Evolutionary conservation across 2,797 vertebrate species (phyloP).

Genomic region (Austrolebias charrua): DNA sequence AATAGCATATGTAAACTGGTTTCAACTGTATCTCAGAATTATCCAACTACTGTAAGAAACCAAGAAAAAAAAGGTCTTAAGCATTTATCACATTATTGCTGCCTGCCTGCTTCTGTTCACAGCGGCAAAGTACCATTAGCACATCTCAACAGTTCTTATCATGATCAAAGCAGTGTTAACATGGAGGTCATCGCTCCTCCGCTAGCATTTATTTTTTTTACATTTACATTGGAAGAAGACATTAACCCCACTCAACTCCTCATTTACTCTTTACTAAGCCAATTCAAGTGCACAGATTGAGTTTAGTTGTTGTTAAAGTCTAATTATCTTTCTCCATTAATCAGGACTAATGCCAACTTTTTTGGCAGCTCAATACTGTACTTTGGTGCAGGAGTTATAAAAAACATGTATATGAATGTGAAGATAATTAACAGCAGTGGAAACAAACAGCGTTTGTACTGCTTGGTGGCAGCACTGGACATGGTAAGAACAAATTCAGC

Average conservation of each 20-base stretch:
- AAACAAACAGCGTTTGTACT: slow-evolving; percentile 19
- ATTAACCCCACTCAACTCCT: slow-evolving; percentile 66
- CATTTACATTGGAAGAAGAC: slow-evolving; percentile 66
- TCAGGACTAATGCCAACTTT: slow-evolving; percentile 66
- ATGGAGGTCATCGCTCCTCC: slow-evolving; percentile 46
- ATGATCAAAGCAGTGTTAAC: slow-evolving; percentile 52
- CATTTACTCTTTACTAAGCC: slow-evolving; percentile 40
- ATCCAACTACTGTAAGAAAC: slow-evolving; percentile 10
- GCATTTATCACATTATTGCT: slow-evolving; percentile 39
- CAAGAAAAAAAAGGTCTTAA: background rate
- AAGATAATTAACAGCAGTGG: slow-evolving; percentile 15
- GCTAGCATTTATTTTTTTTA: slow-evolving; percentile 19
- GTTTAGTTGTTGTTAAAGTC: slow-evolving; percentile 79
- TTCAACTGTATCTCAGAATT: slow-evolving; percentile 1
- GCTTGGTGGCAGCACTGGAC: no score
- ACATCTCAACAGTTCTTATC: slow-evolving; percentile 29
- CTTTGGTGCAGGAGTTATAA: background rate
- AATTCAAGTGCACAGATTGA: slow-evolving; percentile 67
- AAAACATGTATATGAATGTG: slow-evolving; percentile 8
- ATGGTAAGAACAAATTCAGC: no score
- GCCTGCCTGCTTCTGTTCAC: slow-evolving; percentile 31
- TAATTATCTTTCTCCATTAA: slow-evolving; percentile 72
- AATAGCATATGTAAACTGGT: no score
- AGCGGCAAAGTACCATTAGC: slow-evolving; percentile 19
- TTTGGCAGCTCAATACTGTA: background rate